Percentiles rank a stretch among this genome's conserved stretches.
These are phyloP conservation scores for Epinephelus malabaricus DNA, from an alignment of 2,797 vertebrate genomes.

Conservation along the genomic window DNA sequence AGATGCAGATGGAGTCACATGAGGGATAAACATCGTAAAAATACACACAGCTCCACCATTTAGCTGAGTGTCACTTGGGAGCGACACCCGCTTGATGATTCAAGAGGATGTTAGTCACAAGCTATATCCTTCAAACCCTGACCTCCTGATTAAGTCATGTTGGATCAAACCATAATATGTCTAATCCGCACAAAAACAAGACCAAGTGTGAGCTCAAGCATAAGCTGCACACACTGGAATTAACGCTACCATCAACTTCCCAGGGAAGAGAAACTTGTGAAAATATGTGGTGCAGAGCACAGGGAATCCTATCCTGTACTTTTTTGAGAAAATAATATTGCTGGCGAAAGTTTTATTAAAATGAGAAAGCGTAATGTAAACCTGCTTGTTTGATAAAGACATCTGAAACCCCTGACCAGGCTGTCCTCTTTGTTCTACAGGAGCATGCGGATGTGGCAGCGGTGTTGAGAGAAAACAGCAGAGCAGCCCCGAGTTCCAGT, in stretches of 20 bases:
- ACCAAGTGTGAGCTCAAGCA: slow-evolving; percentile 25
- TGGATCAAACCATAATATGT: slow-evolving; percentile 53
- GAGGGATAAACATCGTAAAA: background rate
- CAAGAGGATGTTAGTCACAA: slow-evolving; percentile 49
- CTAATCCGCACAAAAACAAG: slow-evolving; percentile 58
- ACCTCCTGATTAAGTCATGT: slow-evolving; percentile 46
- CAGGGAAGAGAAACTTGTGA: slow-evolving; percentile 24
- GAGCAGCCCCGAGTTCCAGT: slow-evolving; percentile 14
- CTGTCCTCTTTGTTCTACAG: slow-evolving; percentile 30
- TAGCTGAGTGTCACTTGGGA: slow-evolving; percentile 16
- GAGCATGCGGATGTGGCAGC: slow-evolving; percentile 16
- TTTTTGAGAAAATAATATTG: slow-evolving; percentile 11
- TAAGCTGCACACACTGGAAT: slow-evolving; percentile 34
- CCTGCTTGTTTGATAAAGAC: slow-evolving; percentile 50
- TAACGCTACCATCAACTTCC: slow-evolving; percentile 47
- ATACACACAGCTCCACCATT: background rate
- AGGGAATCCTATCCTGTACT: background rate
- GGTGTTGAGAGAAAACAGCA: slow-evolving; percentile 31
- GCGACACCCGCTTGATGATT: slow-evolving; percentile 28
- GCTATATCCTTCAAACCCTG: slow-evolving; percentile 55
- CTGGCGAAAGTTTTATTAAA: slow-evolving; percentile 10
- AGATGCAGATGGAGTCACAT: background rate
- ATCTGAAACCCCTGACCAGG: slow-evolving; percentile 51
- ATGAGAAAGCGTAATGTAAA: slow-evolving; percentile 22
- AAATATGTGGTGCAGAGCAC: background rate